Percentiles rank a stretch among this genome's conserved stretches.
phyloP scores from a whole-genome alignment of 2,888 invertebrate genomes.

The Hemithea aestivaria region DNA sequence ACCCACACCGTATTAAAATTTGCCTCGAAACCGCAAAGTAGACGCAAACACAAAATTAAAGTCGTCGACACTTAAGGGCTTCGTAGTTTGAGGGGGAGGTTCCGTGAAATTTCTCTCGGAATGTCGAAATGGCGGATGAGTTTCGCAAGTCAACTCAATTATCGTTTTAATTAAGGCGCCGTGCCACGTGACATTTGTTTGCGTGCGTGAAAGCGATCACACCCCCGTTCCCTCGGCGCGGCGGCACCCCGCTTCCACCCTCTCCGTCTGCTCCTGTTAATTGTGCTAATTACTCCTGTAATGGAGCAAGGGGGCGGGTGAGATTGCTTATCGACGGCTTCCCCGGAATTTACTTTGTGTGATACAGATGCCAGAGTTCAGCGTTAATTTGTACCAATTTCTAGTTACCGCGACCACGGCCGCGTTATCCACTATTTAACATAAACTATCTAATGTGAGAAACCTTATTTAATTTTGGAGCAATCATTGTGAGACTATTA shows the following conservation, averaged over 20 bases:
- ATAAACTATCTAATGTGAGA: too few species aligned
- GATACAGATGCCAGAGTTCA: conserved; percentile 49
- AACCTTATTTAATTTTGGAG: conserved; percentile 28
- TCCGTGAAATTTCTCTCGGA: conserved; percentile 72
- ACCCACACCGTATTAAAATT: conserved; percentile 69
- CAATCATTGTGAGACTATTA: conserved; percentile 23
- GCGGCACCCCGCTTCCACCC: conserved; percentile 31
- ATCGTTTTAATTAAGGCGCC: conserved; percentile 79
- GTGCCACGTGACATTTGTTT: conserved; percentile 78
- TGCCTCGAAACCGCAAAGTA: conserved; percentile 72
- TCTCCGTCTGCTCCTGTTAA: conserved; percentile 64
- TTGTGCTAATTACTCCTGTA: conserved; percentile 80
- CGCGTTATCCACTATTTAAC: conserved; percentile 1
- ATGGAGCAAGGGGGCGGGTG: conserved; percentile 71
- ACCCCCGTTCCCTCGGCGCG: conserved; percentile 34
- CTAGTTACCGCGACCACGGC: conserved; percentile 27
- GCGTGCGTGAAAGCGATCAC: conserved; percentile 76
- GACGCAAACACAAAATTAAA: conserved; percentile 78
- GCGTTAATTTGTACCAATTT: conserved; percentile 49
- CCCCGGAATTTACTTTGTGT: conserved; percentile 64
- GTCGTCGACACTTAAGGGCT: conserved; percentile 75
- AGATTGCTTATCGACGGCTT: conserved; percentile 76
- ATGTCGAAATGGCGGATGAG: conserved; percentile 78
- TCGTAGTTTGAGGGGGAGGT: conserved; percentile 72
- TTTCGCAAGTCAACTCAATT: conserved; percentile 79